Percentiles rank a stretch among this genome's conserved stretches.
These are phyloP conservation scores for Pyralis farinalis DNA, from an alignment of 2,888 invertebrate genomes.

Conservation along the genomic window DNA sequence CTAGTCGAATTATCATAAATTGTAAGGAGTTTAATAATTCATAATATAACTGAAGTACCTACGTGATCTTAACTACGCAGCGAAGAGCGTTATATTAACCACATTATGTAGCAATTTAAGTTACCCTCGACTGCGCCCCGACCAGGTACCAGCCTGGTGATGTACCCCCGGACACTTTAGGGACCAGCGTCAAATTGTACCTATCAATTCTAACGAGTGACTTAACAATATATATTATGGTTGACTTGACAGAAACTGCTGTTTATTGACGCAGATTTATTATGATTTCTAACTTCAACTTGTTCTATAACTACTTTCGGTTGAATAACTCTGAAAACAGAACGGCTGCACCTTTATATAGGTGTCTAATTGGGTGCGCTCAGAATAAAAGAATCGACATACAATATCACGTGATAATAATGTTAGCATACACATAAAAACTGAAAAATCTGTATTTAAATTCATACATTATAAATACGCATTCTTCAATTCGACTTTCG, in stretches of 20 bases:
- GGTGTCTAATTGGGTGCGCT: too few relatives aligned
- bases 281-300: neutral
- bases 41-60: neutral
- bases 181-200: slow-evolving; percentile 1
- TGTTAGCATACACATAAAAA: too few relatives aligned
- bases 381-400: too few relatives aligned
- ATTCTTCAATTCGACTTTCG: too few relatives aligned
- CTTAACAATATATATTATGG: neutral
- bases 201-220: slow-evolving; percentile 5
- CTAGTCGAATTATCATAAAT: neutral
- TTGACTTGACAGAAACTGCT: neutral
- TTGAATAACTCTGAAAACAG: too few relatives aligned
- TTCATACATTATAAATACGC: too few relatives aligned
- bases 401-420: too few relatives aligned
- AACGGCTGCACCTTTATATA: too few relatives aligned
- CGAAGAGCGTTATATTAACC: slow-evolving; percentile 4
- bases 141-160: neutral
- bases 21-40: neutral
- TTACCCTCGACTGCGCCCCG: slow-evolving; percentile 3
- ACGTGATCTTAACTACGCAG: neutral
- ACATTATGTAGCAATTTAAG: slow-evolving; percentile 13
- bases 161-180: neutral
- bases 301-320: too few relatives aligned
- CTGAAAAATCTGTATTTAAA: too few relatives aligned
- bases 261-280: neutral